Base-by-base conservation (phyloP, 2,797 vertebrate species). In the Myotis myotis region DNA sequence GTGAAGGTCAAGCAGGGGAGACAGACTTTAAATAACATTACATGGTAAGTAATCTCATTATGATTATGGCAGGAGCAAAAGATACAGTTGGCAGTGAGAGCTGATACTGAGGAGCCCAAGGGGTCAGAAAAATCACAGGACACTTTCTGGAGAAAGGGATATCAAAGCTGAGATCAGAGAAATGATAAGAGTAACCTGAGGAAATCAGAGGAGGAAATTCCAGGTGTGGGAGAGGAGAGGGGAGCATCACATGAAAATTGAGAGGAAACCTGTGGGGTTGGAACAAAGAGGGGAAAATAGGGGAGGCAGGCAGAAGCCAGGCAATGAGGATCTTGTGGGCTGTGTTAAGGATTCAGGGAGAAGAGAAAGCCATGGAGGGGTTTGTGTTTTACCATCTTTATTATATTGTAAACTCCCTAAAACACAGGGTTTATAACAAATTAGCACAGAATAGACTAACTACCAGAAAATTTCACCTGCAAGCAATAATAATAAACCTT, bases 381-480 rank as follows among this genome's bases (percentile, higher is more conserved):
- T 30, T 66, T 86, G 20, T 51, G n/a, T 60, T 75, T 93, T 74
- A 17, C 51, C 84, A 87, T 66, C 38, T 79, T 83, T 36, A 72
- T 47, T 95, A 49, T 30, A 36, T 5, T 66, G 25, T 41, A 75
- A 89, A 79, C 20, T 91, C 41, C 62, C 23, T 10, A 23, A 25
- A 51, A 22, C 23, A 68, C 11, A 33, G 13, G n/a, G 30, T 82
- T 91, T 91, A 38, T 38, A 33, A 64, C 74, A 68, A 62, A 68
- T 71, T 80, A 87, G 72, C 17, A 74, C 28, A 74, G 71, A 90
- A 49, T 74, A 85, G 28, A 33, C 16, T n/a, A 68, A 33, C 44
- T 71, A 75, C 9, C 23, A 90, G 79, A 95, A 93, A 93, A 92
- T 70, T 33, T 88, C n/a, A 95, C 71, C 47, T 82, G 22, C 22